A percentile compares a stretch with the other conserved stretches of the same genome.
These are phyloP conservation scores for Orchestia grillus DNA, from an alignment of 1,140 invertebrate genomes.

Conservation along the genomic window DNA sequence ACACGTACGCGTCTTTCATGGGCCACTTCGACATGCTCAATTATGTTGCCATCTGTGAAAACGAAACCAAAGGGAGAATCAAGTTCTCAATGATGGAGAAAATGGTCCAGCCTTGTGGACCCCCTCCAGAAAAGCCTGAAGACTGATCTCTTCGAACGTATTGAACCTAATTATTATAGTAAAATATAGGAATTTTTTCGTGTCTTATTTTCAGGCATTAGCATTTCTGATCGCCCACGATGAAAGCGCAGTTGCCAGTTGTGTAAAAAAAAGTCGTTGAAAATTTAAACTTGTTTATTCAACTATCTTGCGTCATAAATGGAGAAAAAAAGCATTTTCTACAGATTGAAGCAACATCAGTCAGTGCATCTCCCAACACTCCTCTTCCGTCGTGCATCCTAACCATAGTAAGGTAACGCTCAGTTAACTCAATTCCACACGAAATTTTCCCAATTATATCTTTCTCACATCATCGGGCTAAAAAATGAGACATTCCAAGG, in stretches of 20 bases:
- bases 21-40: slow-evolving; percentile 95
- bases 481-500: background rate
- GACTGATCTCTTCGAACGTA: slow-evolving; percentile 56
- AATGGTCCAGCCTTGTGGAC: slow-evolving; percentile 98
- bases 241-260: background rate
- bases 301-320: slow-evolving; percentile 3
- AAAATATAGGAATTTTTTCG: background rate
- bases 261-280: background rate
- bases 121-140: slow-evolving; percentile 88
- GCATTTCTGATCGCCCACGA: background rate
- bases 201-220: background rate
- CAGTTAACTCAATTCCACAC: background rate
- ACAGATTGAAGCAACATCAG: slow-evolving; percentile 19
- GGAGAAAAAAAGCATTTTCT: background rate
- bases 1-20: slow-evolving; percentile 95
- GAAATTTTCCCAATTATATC: background rate
- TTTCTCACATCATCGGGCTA: background rate
- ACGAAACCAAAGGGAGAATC: slow-evolving; percentile 95
- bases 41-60: slow-evolving; percentile 94
- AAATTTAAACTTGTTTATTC: slow-evolving; percentile 45
- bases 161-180: background rate
- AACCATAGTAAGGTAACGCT: background rate
- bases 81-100: slow-evolving; percentile 97
- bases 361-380: slow-evolving; percentile 33
- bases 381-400: background rate